phyloP scores from a whole-genome alignment of 2,888 invertebrate species.

The Notodonta ziczac region DNA sequence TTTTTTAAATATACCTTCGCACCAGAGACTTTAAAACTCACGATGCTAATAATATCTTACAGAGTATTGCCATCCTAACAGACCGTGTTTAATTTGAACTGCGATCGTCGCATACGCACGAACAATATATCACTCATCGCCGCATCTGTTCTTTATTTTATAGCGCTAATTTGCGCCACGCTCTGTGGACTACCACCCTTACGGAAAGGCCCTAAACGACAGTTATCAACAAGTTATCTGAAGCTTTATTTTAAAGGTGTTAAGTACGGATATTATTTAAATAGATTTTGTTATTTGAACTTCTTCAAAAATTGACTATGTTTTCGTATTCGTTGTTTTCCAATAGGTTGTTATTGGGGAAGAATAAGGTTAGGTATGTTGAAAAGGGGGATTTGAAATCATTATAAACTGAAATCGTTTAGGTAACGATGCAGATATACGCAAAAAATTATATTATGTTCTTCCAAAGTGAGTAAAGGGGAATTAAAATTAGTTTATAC shows the following conservation, averaged over 20 bases:
- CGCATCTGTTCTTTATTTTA: conserved; percentile 67
- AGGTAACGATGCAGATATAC: too few relatives aligned
- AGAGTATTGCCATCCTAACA: conserved; percentile 26
- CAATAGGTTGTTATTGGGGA: conserved; percentile 27
- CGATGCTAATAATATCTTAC: conserved; percentile 23
- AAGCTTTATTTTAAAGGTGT: not conserved
- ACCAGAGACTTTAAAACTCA: conserved; percentile 1
- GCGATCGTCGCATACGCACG: conserved; percentile 44
- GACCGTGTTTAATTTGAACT: conserved; percentile 47
- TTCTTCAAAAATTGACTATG: not conserved
- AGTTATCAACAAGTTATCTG: conserved; percentile 10
- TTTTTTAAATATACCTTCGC: too few relatives aligned
- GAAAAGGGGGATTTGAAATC: not conserved
- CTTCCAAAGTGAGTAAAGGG: too few relatives aligned
- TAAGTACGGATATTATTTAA: conserved; percentile 12
- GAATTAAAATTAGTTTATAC: too few relatives aligned
- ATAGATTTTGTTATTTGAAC: conserved; percentile 7
- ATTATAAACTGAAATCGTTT: not conserved
- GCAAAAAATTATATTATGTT: too few relatives aligned
- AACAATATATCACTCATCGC: conserved; percentile 66
- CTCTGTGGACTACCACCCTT: conserved; percentile 42
- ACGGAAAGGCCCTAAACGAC: conserved; percentile 33
- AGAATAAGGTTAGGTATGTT: conserved; percentile 18
- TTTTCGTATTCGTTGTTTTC: conserved; percentile 23
- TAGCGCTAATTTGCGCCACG: conserved; percentile 58